Evolutionary conservation across 2,797 vertebrate species (phyloP).

Genomic region (Aselliscus stoliczkanus): DNA sequence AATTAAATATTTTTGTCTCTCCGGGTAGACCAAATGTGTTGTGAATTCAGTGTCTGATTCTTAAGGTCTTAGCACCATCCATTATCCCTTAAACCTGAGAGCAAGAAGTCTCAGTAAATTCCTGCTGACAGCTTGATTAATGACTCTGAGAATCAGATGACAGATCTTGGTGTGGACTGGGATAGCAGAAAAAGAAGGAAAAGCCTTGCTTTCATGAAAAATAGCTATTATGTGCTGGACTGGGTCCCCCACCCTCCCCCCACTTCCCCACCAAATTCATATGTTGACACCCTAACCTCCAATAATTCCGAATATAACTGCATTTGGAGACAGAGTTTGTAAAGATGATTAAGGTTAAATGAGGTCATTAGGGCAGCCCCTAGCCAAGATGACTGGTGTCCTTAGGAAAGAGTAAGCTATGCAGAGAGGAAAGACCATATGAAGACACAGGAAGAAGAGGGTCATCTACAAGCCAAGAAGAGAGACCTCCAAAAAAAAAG

Average conservation of each 20-base stretch:
- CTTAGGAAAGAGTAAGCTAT: not conserved
- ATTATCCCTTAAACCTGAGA: not conserved
- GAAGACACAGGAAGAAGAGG: rapidly evolving
- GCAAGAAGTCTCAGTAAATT: not conserved
- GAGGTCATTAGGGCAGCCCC: not conserved
- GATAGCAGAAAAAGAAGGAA: not conserved
- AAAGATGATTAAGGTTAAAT: not conserved
- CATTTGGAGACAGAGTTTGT: not conserved
- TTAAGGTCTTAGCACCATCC: not conserved
- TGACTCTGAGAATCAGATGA: not conserved
- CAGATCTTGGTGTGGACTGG: not conserved
- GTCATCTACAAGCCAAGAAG: not conserved
- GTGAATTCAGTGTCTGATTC: not conserved
- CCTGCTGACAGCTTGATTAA: conserved; percentile 19
- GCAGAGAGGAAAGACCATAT: not conserved
- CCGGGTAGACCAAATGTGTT: not conserved
- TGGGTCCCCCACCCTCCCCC: too few species aligned
- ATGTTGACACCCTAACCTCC: not conserved
- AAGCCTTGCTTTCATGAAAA: not conserved
- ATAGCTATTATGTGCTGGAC: not conserved
- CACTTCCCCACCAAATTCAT: not conserved
- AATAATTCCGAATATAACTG: not conserved
- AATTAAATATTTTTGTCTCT: not conserved
- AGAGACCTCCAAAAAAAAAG: not conserved
- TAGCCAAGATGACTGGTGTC: not conserved